Base-by-base conservation (phyloP, 1,140 invertebrate genomes). In the Sycophila sp. region DNA sequence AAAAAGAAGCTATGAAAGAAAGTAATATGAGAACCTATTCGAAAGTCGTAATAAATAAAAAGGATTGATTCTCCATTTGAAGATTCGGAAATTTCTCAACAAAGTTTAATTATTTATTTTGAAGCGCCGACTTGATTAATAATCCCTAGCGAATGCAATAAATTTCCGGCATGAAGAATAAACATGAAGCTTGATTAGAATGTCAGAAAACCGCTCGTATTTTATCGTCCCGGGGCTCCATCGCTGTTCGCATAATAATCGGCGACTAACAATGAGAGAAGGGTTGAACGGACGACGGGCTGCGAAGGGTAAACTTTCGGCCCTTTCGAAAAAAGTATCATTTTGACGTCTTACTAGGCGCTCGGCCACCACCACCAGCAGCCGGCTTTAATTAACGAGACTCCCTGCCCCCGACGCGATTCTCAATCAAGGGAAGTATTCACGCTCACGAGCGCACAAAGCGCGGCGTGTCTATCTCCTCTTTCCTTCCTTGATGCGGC, bases 111-210 rank as follows among this genome's bases (percentile, higher is more conserved):
- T n/a, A n/a, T n/a, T n/a, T n/a, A n/a, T n/a, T n/a, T n/a, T n/a
- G n/a, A n/a, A n/a, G n/a, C n/a, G n/a, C n/a, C n/a, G n/a, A n/a
- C n/a, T n/a, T n/a, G n/a, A n/a, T n/a, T n/a, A n/a, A n/a, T n/a
- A n/a, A n/a, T n/a, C 26, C 38, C 15, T 19, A 24, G 38, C 7
- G 13, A 62, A 42, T 49, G 47, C n/a, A 19, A 19, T 58, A 62
- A 62, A 62, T 10, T 30, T 26, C 64, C 40, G 38, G 64, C 70
- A 62, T 59, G 67, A 69, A 73, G 66, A 74, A 65, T 64, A 71
- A 73, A 71, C 68, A 69, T 24, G 59, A 72, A 71, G 71, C 71
- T 72, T 69, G 73, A 77, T 72, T 73, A 74, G 72, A 72, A 68
- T 71, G 74, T 67, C 67, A 69, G 17, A 73, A 56, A 74, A 67